phyloP scores from a whole-genome alignment of 2,888 invertebrate genomes.

The Sceliomorpha sp. region DNA sequence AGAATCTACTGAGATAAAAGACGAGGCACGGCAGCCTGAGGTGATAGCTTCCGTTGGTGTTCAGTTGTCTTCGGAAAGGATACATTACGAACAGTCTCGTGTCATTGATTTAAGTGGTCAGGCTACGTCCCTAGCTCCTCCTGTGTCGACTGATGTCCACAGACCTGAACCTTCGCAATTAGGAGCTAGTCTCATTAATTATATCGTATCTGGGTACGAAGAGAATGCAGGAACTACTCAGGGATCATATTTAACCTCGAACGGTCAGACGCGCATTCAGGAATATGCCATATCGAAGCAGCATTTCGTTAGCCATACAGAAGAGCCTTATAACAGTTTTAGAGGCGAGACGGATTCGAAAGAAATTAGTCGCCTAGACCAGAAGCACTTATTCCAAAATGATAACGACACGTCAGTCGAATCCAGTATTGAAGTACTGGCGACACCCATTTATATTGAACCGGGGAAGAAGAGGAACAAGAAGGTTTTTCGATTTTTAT shows the following conservation, averaged over 20 bases:
- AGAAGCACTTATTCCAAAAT: slow-evolving; percentile 15
- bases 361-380: slow-evolving; percentile 41
- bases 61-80: slow-evolving; percentile 86
- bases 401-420: slow-evolving; percentile 36
- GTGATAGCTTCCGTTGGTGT: slow-evolving; percentile 86
- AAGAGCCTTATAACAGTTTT: slow-evolving; percentile 7
- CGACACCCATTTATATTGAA: slow-evolving; percentile 24
- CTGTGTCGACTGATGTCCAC: slow-evolving; percentile 18
- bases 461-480: slow-evolving; percentile 24
- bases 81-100: slow-evolving; percentile 86
- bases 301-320: not conserved
- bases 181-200: slow-evolving; percentile 55
- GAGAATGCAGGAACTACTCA: slow-evolving; percentile 18
- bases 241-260: slow-evolving; percentile 3
- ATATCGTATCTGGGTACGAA: slow-evolving; percentile 56
- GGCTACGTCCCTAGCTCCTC: slow-evolving; percentile 1
- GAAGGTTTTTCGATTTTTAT: slow-evolving; percentile 29
- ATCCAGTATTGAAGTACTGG: slow-evolving; percentile 27
- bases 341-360: slow-evolving; percentile 6
- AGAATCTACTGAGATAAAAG: slow-evolving; percentile 11
- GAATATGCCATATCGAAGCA: not conserved
- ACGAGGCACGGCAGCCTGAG: slow-evolving; percentile 79
- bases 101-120: slow-evolving; percentile 83
- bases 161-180: slow-evolving; percentile 18
- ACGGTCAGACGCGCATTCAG: not conserved